Conservation (phyloP, 2,797 vertebrate genomes). For the Glyptemys insculpta region DNA sequence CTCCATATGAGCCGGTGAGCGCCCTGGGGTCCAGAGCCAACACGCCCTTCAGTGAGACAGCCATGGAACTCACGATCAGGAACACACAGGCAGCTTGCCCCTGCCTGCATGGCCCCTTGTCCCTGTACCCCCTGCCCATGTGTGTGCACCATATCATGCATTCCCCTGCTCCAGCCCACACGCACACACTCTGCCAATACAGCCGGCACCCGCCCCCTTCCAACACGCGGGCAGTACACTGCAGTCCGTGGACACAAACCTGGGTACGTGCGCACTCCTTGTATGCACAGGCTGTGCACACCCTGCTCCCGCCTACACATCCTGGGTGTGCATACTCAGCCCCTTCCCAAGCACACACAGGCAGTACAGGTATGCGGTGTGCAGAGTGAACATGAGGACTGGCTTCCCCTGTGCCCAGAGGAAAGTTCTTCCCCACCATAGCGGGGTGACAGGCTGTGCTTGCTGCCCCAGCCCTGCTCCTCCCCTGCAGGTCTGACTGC, state of each 20-base stretch:
- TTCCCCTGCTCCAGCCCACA: background rate
- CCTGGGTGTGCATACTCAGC: background rate
- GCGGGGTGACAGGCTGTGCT: accelerated
- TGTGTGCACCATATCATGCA: too few species aligned
- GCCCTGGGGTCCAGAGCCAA: accelerated
- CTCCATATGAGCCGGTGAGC: slow-evolving; percentile 90
- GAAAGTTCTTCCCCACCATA: background rate
- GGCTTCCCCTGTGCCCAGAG: background rate
- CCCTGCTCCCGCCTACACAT: accelerated
- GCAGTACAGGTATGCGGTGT: accelerated
- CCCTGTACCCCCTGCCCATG: background rate
- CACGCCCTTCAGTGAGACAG: background rate
- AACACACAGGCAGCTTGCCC: background rate
- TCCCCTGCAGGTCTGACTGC: background rate
- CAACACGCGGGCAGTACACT: accelerated
- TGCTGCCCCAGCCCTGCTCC: background rate
- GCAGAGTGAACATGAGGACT: background rate
- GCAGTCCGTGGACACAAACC: background rate
- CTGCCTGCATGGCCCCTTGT: background rate
- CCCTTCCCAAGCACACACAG: accelerated
- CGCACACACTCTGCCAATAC: too few species aligned
- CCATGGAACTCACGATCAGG: accelerated
- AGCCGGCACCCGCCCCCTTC: background rate
- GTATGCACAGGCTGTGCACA: background rate
- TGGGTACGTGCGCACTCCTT: background rate